Evolutionary conservation across 2,888 invertebrate species (phyloP), one percentile per base, ranked within the genome.

Genomic region (Leptinotarsa rubiginosa): DNA sequence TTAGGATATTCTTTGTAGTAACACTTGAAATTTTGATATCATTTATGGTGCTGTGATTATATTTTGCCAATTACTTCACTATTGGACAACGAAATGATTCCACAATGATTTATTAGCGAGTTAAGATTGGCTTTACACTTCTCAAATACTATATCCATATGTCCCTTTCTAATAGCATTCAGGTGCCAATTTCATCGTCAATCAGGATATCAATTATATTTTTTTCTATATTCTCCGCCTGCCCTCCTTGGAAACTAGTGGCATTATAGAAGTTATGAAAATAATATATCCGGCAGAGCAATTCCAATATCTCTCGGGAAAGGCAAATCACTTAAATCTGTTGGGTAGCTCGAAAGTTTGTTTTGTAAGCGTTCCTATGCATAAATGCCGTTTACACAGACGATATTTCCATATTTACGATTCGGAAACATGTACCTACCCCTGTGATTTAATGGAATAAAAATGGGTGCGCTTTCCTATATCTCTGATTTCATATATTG

Each of bases 341-440:
- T n/a, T 41, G 41, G 62, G n/a, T n/a, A 31, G 62, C 62, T 31
- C 31, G n/a, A 41, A 62, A 62, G 62, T 62, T 62, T 41, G 62
- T 62, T 62, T 62, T 62, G 41, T 62, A n/a, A 62, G 62, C 62
- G 41, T 25, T 62, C n/a, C 41, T 62, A 62, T 41, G 62, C 41
- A 62, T 62, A 41, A 62, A 62, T 25, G 41, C 41, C 62, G 62
- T 62, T 62, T 62, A 62, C 31, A 62, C 31, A 62, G 62, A n/a
- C 62, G 31, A 62, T 62, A 41, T 62, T 31, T 62, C 12, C 62
- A 62, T 62, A 62, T 62, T 41, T 62, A 62, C 18, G 62, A 31
- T 62, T 41, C 4, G 62, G 31, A 41, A 62, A 41, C 62, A 31
- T 62, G 41, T 41, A 62, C 31, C 20, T 41, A 62, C 31, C 20